Evolutionary conservation across 2,113 vertebrate species (phyloP), one percentile per base, ranked within the genome.

Genomic region (Phyllostomus hastatus): DNA sequence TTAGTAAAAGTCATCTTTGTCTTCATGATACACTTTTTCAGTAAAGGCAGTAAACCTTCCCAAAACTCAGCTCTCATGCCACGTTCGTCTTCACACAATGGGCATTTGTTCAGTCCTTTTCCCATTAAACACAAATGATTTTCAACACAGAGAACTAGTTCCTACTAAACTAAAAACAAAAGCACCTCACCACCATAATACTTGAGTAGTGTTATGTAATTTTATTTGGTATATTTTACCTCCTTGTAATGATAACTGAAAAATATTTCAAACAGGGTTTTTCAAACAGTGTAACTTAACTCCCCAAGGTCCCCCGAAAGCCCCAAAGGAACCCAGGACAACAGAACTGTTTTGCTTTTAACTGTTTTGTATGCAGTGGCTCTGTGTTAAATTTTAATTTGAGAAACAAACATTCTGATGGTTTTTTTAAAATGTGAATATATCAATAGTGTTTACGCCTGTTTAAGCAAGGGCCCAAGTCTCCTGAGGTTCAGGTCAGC

Each of bases 71-170:
- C 11, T 89, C 31, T 82, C 50, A 22, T 16, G 41, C 52, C 46
- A 22, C 1, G 26, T 75, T 43, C 69, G 6, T 80, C 43, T 67
- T 93, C 10, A 84, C 9, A 81, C 48, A 52, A 72, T 16, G 4
- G 16, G 24, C 20, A 38, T 80, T 54, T 66, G 54, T 84, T 92
- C 76, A 69, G 41, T 87, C 33, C 28, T 52, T 31, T 48, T 24
- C 70, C 83, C 33, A 61, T 83, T 81, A 94, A 97, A 92, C 17
- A 96, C 26, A 61, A 86, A 96, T 24, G 87, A 94, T 16, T 87
- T 94, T 88, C 31, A 50, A 46, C 14, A 24, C 43, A 88, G 22
- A 85, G 54, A 96, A 52, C 19, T 48, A 50, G 41, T 91, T 92
- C 33, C 84, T 57, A 90, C 5, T 59, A 8, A 11, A 80, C 46